Percentiles rank a stretch among this genome's conserved stretches.
Conservation (phyloP, 2,113 vertebrate species). For the Cephalophus harveyi region DNA sequence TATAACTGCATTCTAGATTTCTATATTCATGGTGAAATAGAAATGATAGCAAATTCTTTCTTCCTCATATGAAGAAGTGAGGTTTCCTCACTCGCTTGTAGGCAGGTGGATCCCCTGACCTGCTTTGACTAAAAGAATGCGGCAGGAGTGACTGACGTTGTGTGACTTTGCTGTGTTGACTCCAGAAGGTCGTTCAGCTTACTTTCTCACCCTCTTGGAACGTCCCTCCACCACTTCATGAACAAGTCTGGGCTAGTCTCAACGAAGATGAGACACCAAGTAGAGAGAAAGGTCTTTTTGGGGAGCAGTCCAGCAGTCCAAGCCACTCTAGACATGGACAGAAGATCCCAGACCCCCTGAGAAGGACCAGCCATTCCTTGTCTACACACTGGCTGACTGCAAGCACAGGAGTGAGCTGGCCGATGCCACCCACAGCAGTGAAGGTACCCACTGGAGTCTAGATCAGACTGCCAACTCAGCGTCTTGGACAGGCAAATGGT, state of each 20-base stretch:
- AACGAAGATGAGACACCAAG: rapidly evolving
- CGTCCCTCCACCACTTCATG: rapidly evolving
- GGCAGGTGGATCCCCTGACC: not conserved
- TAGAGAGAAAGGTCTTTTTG: not conserved
- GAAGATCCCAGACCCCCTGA: not conserved
- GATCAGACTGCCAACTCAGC: not conserved
- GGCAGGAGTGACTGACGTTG: not conserved
- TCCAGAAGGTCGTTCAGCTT: not conserved
- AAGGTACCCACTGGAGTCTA: rapidly evolving
- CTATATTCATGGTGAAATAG: not conserved
- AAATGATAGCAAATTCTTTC: not conserved
- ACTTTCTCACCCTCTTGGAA: too few relatives aligned
- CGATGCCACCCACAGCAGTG: rapidly evolving
- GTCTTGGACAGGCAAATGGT: rapidly evolving
- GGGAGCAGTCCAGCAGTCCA: not conserved
- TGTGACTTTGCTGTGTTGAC: not conserved
- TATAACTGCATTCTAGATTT: not conserved
- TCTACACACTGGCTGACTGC: rapidly evolving
- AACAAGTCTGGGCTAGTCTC: not conserved
- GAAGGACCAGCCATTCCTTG: not conserved
- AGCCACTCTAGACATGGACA: not conserved
- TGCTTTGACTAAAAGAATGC: not conserved
- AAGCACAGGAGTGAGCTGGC: not conserved
- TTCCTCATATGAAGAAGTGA: not conserved
- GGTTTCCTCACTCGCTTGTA: too few relatives aligned